Base-by-base conservation (phyloP, 2,888 invertebrate genomes). In the Sphaerophoria taeniata region DNA sequence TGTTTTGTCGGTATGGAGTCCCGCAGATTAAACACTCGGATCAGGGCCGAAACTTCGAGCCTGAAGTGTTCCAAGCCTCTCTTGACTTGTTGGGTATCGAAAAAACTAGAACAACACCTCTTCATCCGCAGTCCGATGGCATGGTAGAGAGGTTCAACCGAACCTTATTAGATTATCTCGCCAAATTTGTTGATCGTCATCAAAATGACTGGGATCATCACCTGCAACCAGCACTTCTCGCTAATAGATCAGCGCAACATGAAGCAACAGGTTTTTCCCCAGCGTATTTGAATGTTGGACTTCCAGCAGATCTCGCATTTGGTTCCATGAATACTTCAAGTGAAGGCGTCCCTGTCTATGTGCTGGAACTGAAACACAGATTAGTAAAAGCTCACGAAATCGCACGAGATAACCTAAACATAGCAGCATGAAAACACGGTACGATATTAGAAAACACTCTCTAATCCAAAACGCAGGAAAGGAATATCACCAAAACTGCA, bases 1-100 rank as follows among this genome's bases (percentile, higher is more conserved):
- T 72, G 49, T 43, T 77, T 31, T 65, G 60, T 51, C 49, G 82
- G 49, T 72, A 67, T 67, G 72, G 76, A 53, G 72, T 72, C n/a
- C 61, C 75, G 4, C 49, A 58, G 24, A 49, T 65, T 16, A 39
- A 56, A 24, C 78, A 70, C 16, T 70, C 60, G 0, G 75, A 49
- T 24, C 33, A 49, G 7, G 58, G 58, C 9, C 36, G 58, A 4
- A 60, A 60, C 58, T n/a, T 36, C 14, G 58, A 60, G n/a, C 0
- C 47, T 4, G 47, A 47, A 7, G 47, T 47, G 0, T 47, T 47
- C n/a, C 47, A 47, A 47, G 47, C 47, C 11, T 5, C 47, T 4
- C 47, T 47, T 11, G 5, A 0, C 4, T n/a, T 47, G 7, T n/a
- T 47, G 4, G 7, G 47, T 4, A 11, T 47, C 7, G 47, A 47